phyloP scores from a whole-genome alignment of 2,113 vertebrate genomes.

The Columba livia region DNA sequence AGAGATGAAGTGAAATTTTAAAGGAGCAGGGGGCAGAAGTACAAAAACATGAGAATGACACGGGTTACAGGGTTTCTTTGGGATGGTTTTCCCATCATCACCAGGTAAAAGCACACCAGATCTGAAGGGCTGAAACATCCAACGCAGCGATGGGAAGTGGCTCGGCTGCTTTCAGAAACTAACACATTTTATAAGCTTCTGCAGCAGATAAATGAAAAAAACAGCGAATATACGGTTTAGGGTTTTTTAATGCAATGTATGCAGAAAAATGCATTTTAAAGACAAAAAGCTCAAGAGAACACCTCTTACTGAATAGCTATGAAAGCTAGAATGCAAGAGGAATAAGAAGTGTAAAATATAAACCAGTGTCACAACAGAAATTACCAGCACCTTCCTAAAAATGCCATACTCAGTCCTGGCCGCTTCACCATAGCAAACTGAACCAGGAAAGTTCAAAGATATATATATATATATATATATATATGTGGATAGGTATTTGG shows the following conservation, averaged over 20 bases:
- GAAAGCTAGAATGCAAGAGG: not conserved
- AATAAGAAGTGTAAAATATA: not conserved
- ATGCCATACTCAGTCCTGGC: not conserved
- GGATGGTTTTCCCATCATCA: no score
- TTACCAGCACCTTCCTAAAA: not conserved
- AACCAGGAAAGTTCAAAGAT: not conserved
- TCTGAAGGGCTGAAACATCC: not conserved
- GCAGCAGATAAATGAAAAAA: not conserved
- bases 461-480: no score
- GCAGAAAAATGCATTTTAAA: not conserved
- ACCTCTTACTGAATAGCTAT: not conserved
- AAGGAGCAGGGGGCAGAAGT: not conserved
- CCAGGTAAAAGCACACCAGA: not conserved
- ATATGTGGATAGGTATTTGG: not conserved
- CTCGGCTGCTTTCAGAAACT: not conserved
- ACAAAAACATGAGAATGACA: not conserved
- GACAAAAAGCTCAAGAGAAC: not conserved
- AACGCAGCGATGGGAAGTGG: rapidly evolving
- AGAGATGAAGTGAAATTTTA: not conserved
- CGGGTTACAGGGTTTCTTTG: not conserved
- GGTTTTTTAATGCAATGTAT: not conserved
- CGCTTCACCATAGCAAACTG: not conserved
- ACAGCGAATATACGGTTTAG: not conserved
- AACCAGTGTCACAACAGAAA: not conserved
- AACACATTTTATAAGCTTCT: not conserved